These are phyloP conservation scores for Aradophagus sp. DNA, from an alignment of 1,140 invertebrate genomes.

Conservation along the genomic window DNA sequence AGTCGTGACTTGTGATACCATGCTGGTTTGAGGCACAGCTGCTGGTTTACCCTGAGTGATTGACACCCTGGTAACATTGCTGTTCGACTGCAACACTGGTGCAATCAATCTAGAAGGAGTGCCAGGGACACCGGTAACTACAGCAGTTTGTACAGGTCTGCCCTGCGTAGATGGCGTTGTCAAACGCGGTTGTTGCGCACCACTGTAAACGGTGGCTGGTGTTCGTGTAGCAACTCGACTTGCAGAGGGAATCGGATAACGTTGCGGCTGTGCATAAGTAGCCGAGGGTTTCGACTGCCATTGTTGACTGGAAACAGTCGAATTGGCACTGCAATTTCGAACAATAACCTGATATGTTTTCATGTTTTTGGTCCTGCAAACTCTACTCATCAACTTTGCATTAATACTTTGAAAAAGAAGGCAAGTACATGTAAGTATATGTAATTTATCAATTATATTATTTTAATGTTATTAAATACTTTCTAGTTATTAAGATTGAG, in stretches of 20 bases:
- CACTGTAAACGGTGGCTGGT: constrained; percentile 58
- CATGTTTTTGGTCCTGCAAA: no score
- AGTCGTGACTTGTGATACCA: constrained; percentile 55
- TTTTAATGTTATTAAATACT: no score
- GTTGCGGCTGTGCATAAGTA: constrained; percentile 67
- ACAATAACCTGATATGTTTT: constrained; percentile 16
- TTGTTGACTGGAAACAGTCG: constrained; percentile 65
- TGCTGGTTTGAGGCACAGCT: constrained; percentile 61
- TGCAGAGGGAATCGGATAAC: constrained; percentile 65
- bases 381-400: no score
- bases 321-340: constrained; percentile 58
- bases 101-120: constrained; percentile 67
- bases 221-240: constrained; percentile 65
- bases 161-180: constrained; percentile 58
- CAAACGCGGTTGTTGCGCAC: constrained; percentile 61
- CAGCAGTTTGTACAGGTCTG: constrained; percentile 69
- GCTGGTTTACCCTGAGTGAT: constrained; percentile 62
- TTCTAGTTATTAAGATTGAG: no score
- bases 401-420: no score
- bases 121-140: constrained; percentile 66
- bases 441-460: no score
- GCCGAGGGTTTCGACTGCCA: constrained; percentile 70
- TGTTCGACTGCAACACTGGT: constrained; percentile 68
- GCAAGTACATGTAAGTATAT: no score
- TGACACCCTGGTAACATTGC: constrained; percentile 64